Conservation (phyloP, 2,888 invertebrate genomes). For the Plebejus melissa region DNA sequence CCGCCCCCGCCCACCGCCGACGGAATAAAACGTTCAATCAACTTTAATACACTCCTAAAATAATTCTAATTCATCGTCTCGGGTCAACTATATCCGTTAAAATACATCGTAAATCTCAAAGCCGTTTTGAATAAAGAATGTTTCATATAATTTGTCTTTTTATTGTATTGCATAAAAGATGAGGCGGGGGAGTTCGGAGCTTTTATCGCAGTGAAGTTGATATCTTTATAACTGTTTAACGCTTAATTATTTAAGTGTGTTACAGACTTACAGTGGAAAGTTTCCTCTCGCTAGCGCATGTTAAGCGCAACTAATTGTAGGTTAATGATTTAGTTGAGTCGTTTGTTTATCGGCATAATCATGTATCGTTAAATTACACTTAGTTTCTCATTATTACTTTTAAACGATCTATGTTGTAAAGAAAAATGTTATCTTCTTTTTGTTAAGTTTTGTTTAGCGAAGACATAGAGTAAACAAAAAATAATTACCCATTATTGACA, state of each 20-base stretch:
- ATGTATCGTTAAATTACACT: conserved; percentile 3
- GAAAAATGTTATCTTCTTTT: not conserved
- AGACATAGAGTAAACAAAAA: not conserved
- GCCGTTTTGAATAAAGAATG: conserved; percentile 10
- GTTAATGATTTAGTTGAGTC: conserved; percentile 53
- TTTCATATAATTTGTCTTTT: conserved; percentile 19
- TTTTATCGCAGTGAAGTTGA: conserved; percentile 25
- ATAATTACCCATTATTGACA: not conserved
- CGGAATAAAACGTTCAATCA: conserved; percentile 38
- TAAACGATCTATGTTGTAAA: not conserved
- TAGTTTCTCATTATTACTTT: conserved; percentile 2
- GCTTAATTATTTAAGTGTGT: conserved; percentile 61
- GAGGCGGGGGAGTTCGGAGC: conserved; percentile 2
- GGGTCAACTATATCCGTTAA: conserved; percentile 1
- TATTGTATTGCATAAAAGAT: conserved; percentile 9
- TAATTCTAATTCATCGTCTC: not conserved
- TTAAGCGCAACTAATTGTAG: conserved; percentile 60
- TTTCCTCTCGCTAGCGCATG: conserved; percentile 53
- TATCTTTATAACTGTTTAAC: conserved; percentile 45
- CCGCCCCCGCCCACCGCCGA: conserved; percentile 46
- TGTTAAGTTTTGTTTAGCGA: not conserved
- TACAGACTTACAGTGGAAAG: conserved; percentile 49
- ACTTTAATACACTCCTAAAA: conserved; percentile 33
- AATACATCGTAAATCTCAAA: conserved; percentile 13
- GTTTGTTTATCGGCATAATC: conserved; percentile 39